phyloP scores from a whole-genome alignment of 2,113 vertebrate genomes.

The Hiodon alosoides region DNA sequence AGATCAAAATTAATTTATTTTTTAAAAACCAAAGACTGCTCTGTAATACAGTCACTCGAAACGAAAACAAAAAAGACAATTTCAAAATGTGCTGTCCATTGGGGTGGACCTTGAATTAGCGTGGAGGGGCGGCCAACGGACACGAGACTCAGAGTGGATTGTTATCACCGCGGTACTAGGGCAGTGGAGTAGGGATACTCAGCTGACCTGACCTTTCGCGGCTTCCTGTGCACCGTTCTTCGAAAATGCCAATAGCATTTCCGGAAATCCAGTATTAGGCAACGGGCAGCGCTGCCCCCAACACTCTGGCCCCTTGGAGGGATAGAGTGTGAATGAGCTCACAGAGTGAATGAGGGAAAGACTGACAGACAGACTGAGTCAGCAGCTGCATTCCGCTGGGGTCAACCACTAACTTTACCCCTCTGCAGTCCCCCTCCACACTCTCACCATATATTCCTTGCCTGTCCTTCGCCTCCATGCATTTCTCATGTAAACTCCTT shows the following conservation, averaged over 20 bases:
- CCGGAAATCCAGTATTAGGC: constrained; percentile 8
- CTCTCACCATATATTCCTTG: not conserved
- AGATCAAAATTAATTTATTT: not conserved
- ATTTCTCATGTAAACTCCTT: not conserved
- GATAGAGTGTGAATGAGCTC: not conserved
- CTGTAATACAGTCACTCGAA: not conserved
- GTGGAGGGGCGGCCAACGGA: too few species aligned
- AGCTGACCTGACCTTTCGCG: not conserved
- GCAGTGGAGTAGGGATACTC: not conserved
- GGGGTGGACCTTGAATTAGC: too few species aligned
- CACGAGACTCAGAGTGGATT: too few species aligned
- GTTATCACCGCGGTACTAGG: not conserved
- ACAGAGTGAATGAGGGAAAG: not conserved
- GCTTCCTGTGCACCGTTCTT: not conserved
- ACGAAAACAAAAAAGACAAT: too few species aligned
- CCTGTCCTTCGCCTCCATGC: not conserved
- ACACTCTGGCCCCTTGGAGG: not conserved
- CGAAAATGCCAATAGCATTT: constrained; percentile 5
- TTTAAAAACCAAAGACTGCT: not conserved
- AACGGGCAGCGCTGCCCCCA: not conserved
- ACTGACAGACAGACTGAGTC: constrained; percentile 14
- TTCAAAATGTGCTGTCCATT: too few species aligned
- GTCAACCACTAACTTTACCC: constrained; percentile 16
- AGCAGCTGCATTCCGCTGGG: constrained; percentile 13
- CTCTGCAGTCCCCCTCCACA: not conserved